Conservation (phyloP, 2,888 invertebrate species). For the Ellobium chinense region DNA sequence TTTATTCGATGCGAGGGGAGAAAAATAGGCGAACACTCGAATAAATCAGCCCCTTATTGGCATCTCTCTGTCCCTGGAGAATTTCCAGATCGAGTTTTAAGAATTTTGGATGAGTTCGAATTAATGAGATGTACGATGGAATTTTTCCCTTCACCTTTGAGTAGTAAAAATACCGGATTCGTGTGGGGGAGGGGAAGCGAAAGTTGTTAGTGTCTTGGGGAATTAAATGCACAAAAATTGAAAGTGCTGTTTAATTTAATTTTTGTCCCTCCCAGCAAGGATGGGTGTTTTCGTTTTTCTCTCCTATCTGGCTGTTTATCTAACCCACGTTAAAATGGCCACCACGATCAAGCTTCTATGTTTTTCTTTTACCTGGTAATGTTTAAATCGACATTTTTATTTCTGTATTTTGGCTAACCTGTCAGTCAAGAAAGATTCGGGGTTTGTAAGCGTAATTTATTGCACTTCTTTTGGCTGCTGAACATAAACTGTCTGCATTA, state of each 20-base stretch:
- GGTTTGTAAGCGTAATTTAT: no score
- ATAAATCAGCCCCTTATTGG: neutral
- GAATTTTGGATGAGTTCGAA: neutral
- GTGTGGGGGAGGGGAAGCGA: no score
- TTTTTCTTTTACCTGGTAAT: neutral
- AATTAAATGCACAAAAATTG: slow-evolving; percentile 6
- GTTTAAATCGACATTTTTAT: neutral
- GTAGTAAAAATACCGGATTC: no score
- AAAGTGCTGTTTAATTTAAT: slow-evolving; percentile 2
- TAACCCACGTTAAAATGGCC: no score
- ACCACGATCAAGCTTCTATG: neutral
- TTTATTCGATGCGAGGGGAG: neutral
- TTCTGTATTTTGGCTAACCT: neutral
- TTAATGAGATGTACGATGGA: slow-evolving; percentile 8
- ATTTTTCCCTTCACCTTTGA: neutral
- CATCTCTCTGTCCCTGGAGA: neutral
- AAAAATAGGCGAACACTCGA: neutral
- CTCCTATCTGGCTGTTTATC: no score
- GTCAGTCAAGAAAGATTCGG: no score
- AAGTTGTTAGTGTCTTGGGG: neutral
- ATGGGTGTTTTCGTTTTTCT: neutral
- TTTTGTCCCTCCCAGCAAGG: neutral
- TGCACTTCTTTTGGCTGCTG: no score
- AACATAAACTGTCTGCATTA: no score
- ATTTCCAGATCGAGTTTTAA: slow-evolving; percentile 1